phyloP scores from a whole-genome alignment of 2,797 vertebrate genomes.

The Eulemur albifrons region DNA sequence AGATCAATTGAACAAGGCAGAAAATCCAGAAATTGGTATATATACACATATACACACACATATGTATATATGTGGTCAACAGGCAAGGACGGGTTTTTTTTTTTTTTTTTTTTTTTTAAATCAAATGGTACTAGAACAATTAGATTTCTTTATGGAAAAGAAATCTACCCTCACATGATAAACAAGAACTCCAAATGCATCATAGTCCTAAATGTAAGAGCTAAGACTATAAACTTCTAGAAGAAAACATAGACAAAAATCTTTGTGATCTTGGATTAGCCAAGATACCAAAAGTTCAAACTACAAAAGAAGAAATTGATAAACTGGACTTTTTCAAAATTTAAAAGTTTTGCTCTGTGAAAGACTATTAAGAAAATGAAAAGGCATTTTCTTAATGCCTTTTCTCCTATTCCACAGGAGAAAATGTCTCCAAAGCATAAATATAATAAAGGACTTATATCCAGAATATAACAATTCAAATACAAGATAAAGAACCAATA shows the following conservation, averaged over 20 bases:
- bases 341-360: neutral
- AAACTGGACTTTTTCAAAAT: neutral
- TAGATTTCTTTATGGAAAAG: neutral
- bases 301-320: neutral
- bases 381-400: neutral
- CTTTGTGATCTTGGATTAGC: neutral
- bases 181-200: constrained; percentile 26
- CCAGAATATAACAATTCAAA: neutral
- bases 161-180: neutral
- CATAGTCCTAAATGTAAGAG: neutral
- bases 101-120: neutral
- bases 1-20: neutral
- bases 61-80: neutral
- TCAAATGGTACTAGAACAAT: neutral
- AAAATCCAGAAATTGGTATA: neutral
- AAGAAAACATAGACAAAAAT: neutral
- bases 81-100: neutral
- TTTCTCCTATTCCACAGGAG: neutral
- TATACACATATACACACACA: neutral
- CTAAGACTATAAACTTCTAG: neutral
- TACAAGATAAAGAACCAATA: neutral
- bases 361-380: neutral
- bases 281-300: constrained; percentile 3
- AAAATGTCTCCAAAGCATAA: neutral
- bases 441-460: neutral